Conservation (phyloP, 2,113 vertebrate species). For the Axis porcinus region DNA sequence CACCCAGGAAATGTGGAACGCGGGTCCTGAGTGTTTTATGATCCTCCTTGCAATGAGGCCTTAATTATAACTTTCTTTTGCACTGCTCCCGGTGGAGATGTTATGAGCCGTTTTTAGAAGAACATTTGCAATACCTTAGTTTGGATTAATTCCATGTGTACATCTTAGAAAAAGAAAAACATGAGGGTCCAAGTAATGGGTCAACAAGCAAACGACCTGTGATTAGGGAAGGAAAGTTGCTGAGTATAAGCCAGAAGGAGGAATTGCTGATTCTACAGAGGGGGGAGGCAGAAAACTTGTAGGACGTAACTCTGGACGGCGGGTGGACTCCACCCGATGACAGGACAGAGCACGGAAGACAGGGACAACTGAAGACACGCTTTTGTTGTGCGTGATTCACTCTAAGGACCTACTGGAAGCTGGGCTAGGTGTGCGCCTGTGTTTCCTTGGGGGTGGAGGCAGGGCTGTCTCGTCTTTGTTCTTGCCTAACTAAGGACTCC, state of each 20-base stretch:
- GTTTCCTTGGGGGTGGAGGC: not conserved
- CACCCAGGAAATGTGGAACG: not conserved
- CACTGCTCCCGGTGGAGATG: not conserved
- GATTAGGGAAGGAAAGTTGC: not conserved
- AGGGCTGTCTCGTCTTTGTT: not conserved
- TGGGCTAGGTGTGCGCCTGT: accelerated
- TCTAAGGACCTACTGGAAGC: not conserved
- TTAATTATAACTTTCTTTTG: not conserved
- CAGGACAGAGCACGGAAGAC: not conserved
- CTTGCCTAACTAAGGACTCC: not conserved
- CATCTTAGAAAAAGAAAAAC: not conserved
- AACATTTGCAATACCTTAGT: not conserved
- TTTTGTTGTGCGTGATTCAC: not conserved
- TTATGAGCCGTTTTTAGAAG: not conserved
- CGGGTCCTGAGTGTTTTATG: not conserved
- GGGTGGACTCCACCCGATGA: accelerated
- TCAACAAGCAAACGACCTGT: not conserved
- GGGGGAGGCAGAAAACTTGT: not conserved
- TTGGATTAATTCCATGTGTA: not conserved
- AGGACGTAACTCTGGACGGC: not conserved
- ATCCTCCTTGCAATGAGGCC: not conserved
- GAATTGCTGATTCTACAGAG: not conserved
- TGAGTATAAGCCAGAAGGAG: accelerated
- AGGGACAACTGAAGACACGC: not conserved
- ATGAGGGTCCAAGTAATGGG: not conserved